Percentiles rank a stretch among this genome's conserved stretches.
These are phyloP conservation scores for Chiroxiphia lanceolata DNA, from an alignment of 2,797 vertebrate species.

Conservation along the genomic window DNA sequence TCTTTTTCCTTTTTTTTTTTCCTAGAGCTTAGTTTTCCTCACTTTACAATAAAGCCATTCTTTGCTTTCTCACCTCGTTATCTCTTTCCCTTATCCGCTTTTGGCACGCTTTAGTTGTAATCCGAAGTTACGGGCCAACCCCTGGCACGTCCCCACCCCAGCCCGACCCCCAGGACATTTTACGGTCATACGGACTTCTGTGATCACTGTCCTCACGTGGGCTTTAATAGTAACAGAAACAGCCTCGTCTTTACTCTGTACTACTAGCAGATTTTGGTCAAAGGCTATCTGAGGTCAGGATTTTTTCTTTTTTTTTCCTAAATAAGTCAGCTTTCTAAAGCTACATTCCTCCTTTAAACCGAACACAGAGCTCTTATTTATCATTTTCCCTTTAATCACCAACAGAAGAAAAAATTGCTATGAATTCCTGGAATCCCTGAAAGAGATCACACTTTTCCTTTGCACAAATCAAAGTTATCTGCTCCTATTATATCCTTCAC, in stretches of 20 bases:
- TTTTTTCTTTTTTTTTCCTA: background rate
- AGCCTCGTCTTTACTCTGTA: background rate
- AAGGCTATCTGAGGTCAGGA: slow-evolving; percentile 32
- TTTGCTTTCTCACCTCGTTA: slow-evolving; percentile 10
- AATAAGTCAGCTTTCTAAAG: slow-evolving; percentile 29
- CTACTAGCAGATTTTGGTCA: slow-evolving; percentile 25
- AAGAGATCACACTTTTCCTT: slow-evolving; percentile 40
- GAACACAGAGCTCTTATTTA: slow-evolving; percentile 26
- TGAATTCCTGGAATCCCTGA: slow-evolving; percentile 39
- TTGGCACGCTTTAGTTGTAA: background rate
- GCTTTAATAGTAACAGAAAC: background rate
- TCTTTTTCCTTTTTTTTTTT: background rate
- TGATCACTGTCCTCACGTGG: background rate
- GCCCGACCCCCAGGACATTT: background rate
- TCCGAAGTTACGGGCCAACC: background rate
- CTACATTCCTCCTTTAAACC: background rate
- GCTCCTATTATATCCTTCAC: background rate
- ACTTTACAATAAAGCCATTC: slow-evolving; percentile 6
- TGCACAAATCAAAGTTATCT: slow-evolving; percentile 52
- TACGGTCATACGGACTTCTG: background rate
- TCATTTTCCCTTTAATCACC: slow-evolving; percentile 47
- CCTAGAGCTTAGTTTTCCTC: background rate
- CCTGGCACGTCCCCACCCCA: background rate
- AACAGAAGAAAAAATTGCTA: slow-evolving; percentile 2
- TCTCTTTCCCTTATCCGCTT: background rate